These are phyloP conservation scores for Acipenser oxyrinchus DNA, from an alignment of 2,797 vertebrate species.

Conservation along the genomic window DNA sequence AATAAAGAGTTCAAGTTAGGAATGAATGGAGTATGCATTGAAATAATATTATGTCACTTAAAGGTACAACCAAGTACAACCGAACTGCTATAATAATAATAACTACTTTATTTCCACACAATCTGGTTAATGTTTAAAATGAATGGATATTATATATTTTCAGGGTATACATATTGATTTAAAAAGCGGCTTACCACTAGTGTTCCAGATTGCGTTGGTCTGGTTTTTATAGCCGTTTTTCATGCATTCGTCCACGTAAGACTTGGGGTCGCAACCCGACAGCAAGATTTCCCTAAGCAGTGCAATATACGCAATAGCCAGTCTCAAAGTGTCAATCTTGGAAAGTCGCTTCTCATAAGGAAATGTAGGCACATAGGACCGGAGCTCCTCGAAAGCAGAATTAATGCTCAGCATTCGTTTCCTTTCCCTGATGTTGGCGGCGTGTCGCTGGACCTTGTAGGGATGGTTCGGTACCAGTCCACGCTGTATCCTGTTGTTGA, in stretches of 20 bases:
- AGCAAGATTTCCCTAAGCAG: constrained; percentile 66
- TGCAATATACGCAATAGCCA: constrained; percentile 70
- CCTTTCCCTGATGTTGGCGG: constrained; percentile 69
- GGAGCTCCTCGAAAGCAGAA: constrained; percentile 62
- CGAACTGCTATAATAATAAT: too few relatives aligned
- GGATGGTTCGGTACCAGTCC: constrained; percentile 39
- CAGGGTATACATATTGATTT: too few relatives aligned
- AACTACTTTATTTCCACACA: background rate
- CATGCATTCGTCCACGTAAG: constrained; percentile 64
- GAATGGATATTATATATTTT: background rate
- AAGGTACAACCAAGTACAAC: too few relatives aligned
- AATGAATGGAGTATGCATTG: too few relatives aligned
- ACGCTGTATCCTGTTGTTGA: constrained; percentile 21
- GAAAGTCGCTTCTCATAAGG: constrained; percentile 71
- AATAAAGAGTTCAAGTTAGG: too few relatives aligned
- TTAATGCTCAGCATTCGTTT: constrained; percentile 70
- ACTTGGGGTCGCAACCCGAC: constrained; percentile 61
- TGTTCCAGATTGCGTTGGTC: constrained; percentile 63
- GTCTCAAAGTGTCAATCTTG: constrained; percentile 64
- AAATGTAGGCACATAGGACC: constrained; percentile 66
- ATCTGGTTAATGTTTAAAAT: background rate
- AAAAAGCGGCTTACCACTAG: constrained; percentile 54
- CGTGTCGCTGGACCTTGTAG: constrained; percentile 60
- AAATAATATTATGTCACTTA: too few relatives aligned
- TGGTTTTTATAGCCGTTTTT: constrained; percentile 56